Base-by-base conservation (phyloP, 2,888 invertebrate genomes). In the Amphipoea oculea region DNA sequence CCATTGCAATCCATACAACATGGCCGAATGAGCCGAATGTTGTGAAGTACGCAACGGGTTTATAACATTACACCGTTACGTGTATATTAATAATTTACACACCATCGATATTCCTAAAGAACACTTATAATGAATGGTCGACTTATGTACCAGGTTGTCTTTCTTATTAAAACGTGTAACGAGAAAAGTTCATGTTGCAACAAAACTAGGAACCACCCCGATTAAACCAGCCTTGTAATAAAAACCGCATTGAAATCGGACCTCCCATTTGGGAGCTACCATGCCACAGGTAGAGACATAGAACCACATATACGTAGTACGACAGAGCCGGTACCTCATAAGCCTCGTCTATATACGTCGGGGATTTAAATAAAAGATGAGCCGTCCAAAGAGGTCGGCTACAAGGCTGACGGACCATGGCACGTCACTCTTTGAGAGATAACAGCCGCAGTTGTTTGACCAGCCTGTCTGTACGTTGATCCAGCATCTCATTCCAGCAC, bases 11-110 rank as follows among this genome's bases (percentile, higher is more conserved):
- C 68, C 17, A 29, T 63, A 70, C 48, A 65, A 63, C 68, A 51
- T 45, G 66, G 60, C 48, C 42, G 42, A 82, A 76, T 69, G 63
- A 72, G 62, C 29, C 23, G 48, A 82, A 76, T 69, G 42, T 73
- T 72, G 48, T 71, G 73, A 62, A 48, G 71, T 57, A 62, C 12
- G 42, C 36, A 73, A 66, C n/a, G 51, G 23, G 60, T 29, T 73
- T 60, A 54, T 54, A 60, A 73, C 40, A 40, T 69, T 42, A 60
- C 20, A 71, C 4, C 9, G 17, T 14, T 40, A 45, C 23, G 20
- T 66, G n/a, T 29, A 17, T 78, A 67, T 67, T 60, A 45, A 51
- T 67, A 36, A 79, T 73, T 51, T 20, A 72, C 42, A 36, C 42
- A 67, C 17, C 9, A 7, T 51, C n/a, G 17, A 40, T 42, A 51